Evolutionary conservation across 1,140 invertebrate genomes (phyloP).

Genomic region (Ceratitis capitata): DNA sequence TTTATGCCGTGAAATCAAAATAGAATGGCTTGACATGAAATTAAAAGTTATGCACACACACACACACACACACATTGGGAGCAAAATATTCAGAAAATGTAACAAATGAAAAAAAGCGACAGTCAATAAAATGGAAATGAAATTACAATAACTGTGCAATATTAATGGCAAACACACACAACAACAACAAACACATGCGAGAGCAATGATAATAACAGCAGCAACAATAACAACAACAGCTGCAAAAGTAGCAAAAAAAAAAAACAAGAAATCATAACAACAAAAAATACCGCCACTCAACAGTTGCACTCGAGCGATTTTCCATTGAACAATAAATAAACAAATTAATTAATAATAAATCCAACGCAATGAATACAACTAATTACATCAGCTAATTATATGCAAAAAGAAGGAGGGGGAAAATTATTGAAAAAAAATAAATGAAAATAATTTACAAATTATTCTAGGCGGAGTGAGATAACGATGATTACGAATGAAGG

Average conservation of each 20-base stretch:
- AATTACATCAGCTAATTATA: conserved; percentile 42
- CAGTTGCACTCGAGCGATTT: conserved; percentile 36
- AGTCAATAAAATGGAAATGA: conserved; percentile 6
- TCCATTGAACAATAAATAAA: conserved; percentile 22
- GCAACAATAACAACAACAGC: not conserved
- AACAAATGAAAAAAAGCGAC: not conserved
- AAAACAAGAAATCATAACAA: not conserved
- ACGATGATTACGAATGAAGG: not conserved
- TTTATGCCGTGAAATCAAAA: conserved; percentile 33
- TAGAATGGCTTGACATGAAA: not conserved
- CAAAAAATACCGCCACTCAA: not conserved
- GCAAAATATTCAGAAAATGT: not conserved
- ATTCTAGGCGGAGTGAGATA: not conserved
- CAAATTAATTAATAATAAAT: conserved; percentile 31
- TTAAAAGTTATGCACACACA: not conserved
- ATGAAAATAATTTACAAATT: not conserved
- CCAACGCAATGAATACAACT: conserved; percentile 41
- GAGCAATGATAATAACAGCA: not conserved
- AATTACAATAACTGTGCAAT: conserved; percentile 2
- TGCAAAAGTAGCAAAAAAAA: not conserved
- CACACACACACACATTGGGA: not conserved
- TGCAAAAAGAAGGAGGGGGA: too few relatives aligned
- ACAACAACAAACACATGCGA: too few relatives aligned
- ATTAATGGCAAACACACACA: not conserved
- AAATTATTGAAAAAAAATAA: conserved; percentile 47